Evolutionary conservation across 2,113 vertebrate genomes (phyloP).

Genomic region (Cottus gobio): DNA sequence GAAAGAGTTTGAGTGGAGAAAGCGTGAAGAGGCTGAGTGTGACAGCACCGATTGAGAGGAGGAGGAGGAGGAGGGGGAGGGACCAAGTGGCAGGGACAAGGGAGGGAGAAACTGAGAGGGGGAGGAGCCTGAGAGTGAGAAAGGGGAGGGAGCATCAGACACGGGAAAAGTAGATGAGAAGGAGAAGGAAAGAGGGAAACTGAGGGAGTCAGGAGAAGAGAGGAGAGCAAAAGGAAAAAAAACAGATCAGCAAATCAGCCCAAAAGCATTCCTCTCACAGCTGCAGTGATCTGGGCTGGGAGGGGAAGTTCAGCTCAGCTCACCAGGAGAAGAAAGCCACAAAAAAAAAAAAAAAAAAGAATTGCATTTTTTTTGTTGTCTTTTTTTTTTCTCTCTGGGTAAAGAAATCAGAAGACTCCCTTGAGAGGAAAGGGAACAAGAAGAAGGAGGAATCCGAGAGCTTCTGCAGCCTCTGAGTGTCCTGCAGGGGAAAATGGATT

Average conservation of each 20-base stretch:
- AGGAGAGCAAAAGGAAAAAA: slow-evolving; percentile 35
- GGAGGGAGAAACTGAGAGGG: slow-evolving; percentile 52
- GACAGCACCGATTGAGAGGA: slow-evolving; percentile 61
- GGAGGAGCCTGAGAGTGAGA: slow-evolving; percentile 52
- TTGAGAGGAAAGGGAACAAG: slow-evolving; percentile 46
- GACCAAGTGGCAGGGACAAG: slow-evolving; percentile 42
- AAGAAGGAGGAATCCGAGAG: slow-evolving; percentile 46
- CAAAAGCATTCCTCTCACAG: slow-evolving; percentile 73
- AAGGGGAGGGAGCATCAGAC: slow-evolving; percentile 54
- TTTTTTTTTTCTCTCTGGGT: slow-evolving; percentile 7
- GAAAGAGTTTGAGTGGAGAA: slow-evolving; percentile 69
- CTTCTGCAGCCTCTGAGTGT: slow-evolving; percentile 56
- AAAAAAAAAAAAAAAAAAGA: slow-evolving; percentile 25
- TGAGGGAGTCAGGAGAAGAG: slow-evolving; percentile 68
- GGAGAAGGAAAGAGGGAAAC: slow-evolving; percentile 61
- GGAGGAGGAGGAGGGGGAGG: slow-evolving; percentile 53
- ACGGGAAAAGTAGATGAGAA: slow-evolving; percentile 63
- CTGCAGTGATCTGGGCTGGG: slow-evolving; percentile 64
- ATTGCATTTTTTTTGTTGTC: slow-evolving; percentile 1
- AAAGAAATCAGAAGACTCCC: slow-evolving; percentile 36
- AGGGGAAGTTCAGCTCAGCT: slow-evolving; percentile 61
- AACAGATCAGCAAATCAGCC: slow-evolving; percentile 71
- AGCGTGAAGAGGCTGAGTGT: slow-evolving; percentile 65
- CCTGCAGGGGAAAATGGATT: slow-evolving; percentile 89
- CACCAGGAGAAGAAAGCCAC: slow-evolving; percentile 23